Base-by-base conservation (phyloP, 2,113 vertebrate genomes). In the Otus sunia region DNA sequence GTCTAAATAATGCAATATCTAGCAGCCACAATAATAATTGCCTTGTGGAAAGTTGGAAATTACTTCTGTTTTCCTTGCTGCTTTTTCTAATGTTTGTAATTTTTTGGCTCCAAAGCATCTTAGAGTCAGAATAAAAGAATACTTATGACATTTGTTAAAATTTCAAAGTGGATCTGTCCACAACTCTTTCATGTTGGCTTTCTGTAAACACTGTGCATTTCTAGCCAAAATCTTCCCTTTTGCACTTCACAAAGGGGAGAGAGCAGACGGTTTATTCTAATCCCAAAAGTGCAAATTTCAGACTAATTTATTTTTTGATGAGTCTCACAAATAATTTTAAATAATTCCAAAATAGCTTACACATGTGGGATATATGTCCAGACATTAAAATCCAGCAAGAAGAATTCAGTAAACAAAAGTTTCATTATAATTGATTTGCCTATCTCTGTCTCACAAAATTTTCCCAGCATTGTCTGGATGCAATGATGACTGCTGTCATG, bases 401-500 rank as follows among this genome's bases (percentile, higher is more conserved):
- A 69, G 29, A 60, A 94, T 78, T 55, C 83, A 71, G 64, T 41
- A 86, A 95, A 94, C 68, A 92, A 81, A 96, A 93, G 55, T 91
- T 96, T 84, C 56, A 72, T 87, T 92, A 62, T 72, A 91, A 89
- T 32, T 95, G 39, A 91, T 96, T 96, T 94, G 73, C 83, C 92
- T 95, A 87, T 92, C 76, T 93, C 88, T 71, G 75, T 83, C 85
- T 93, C 55, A 77, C 94, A 94, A 96, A 89, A 81, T 67, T 89
- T 94, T 90, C 72, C 50, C 60, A 68, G 62, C 56, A 34, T 77
- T 94, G 76, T 76, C 85, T 90, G 83, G 47, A 69, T 95, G 84
- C 74, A 68, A 32, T 37, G 83, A 94, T 67, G 91, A 63, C 92
- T 96, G 67, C 75, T 90, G 75, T 72, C 66, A 64, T 91, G 86